Evolutionary conservation across 2,797 vertebrate species (phyloP).

Genomic region (Hoplostethus atlanticus): DNA sequence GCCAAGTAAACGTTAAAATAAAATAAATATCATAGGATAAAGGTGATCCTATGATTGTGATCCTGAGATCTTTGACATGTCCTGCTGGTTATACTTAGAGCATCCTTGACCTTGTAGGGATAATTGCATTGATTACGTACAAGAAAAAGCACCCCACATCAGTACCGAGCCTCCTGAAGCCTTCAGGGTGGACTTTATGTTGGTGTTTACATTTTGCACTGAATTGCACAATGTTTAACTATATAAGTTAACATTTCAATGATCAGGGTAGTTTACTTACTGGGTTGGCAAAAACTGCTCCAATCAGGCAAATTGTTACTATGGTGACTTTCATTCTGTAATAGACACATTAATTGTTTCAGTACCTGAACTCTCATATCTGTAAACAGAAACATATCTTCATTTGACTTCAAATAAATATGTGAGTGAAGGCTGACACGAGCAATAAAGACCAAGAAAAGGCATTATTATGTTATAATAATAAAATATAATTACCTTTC

Average conservation of each 20-base stretch:
- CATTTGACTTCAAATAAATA: background rate
- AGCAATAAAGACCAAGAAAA: background rate
- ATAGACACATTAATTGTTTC: slow-evolving; percentile 27
- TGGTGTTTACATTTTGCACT: background rate
- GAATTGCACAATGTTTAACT: background rate
- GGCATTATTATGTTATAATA: background rate
- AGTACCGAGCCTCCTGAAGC: no score
- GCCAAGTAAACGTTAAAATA: background rate
- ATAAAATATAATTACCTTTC: slow-evolving; percentile 40
- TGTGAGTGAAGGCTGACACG: background rate
- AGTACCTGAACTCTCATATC: background rate
- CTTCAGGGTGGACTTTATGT: background rate
- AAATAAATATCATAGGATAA: background rate
- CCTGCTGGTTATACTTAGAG: no score
- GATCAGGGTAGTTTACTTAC: slow-evolving; percentile 68
- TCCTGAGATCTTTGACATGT: no score
- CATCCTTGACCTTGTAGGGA: no score
- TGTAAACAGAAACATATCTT: background rate
- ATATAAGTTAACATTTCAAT: background rate
- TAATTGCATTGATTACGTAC: no score
- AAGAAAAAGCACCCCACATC: no score
- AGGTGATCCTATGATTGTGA: no score
- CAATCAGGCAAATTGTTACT: slow-evolving; percentile 76
- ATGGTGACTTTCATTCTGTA: slow-evolving; percentile 79
- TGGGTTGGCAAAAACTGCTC: slow-evolving; percentile 77